phyloP scores from a whole-genome alignment of 1,140 invertebrate genomes.

The Drosophila willistoni region DNA sequence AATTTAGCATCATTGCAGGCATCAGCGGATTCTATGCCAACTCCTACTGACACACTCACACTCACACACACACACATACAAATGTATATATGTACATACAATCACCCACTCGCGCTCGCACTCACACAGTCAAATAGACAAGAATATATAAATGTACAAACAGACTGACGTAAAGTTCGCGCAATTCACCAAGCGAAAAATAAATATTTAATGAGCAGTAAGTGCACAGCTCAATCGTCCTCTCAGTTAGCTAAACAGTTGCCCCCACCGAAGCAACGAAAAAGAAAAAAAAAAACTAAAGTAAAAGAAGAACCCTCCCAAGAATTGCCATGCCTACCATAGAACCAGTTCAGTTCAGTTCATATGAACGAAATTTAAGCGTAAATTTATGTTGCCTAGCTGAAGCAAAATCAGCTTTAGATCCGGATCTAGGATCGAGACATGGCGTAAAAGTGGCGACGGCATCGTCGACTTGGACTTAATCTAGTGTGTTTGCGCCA shows the following conservation, averaged over 20 bases:
- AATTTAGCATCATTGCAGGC: background rate
- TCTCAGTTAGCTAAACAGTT: constrained; percentile 2
- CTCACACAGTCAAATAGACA: background rate
- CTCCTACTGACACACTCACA: background rate
- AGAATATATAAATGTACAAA: constrained; percentile 5
- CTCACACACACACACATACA: background rate
- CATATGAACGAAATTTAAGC: constrained; percentile 2
- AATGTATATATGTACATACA: background rate
- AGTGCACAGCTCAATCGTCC: constrained; percentile 17
- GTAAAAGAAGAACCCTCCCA: too few relatives aligned
- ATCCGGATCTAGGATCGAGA: constrained; percentile 11
- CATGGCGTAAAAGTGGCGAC: background rate
- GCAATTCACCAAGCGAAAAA: constrained; percentile 7
- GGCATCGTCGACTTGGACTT: background rate
- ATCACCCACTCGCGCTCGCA: background rate
- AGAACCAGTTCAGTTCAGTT: background rate
- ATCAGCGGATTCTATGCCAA: background rate
- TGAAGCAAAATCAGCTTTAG: background rate
- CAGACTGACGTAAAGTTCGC: constrained; percentile 9
- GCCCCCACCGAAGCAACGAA: background rate
- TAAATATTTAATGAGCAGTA: constrained; percentile 29
- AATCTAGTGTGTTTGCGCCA: background rate
- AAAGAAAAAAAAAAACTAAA: background rate
- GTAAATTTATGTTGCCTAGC: background rate
- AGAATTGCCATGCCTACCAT: background rate